phyloP scores from a whole-genome alignment of 2,888 invertebrate species.

The Camptogramma bilineatum region DNA sequence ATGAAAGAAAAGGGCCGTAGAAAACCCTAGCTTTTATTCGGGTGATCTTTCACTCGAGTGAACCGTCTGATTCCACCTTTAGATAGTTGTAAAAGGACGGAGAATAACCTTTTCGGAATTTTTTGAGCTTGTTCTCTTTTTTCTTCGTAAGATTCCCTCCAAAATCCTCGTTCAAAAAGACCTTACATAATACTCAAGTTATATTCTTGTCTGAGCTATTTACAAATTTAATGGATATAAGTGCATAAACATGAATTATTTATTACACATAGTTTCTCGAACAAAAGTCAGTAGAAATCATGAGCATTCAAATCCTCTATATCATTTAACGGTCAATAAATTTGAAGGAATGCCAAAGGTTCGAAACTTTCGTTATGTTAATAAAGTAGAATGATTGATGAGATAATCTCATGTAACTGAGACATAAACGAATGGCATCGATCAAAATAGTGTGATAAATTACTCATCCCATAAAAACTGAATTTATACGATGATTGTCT shows the following conservation, averaged over 20 bases:
- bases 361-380: constrained; percentile 35
- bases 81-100: not conserved
- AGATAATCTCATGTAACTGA: constrained; percentile 26
- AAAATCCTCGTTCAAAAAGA: too few species aligned
- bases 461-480: constrained; percentile 29
- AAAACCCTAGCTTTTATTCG: too few species aligned
- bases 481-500: constrained; percentile 34
- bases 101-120: not conserved
- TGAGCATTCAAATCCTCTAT: constrained; percentile 15
- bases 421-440: constrained; percentile 29
- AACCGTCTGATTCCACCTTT: too few species aligned
- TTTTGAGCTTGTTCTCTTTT: too few species aligned
- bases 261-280: not conserved
- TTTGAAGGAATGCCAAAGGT: constrained; percentile 25
- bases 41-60: too few species aligned
- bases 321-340: constrained; percentile 21
- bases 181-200: too few species aligned
- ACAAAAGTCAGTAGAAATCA: constrained; percentile 10
- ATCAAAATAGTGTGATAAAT: constrained; percentile 33
- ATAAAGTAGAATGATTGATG: constrained; percentile 39
- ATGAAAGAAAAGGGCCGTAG: too few species aligned
- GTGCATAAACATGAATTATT: not conserved
- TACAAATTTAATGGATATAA: not conserved
- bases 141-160: too few species aligned
- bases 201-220: too few species aligned